Evolutionary conservation across 2,113 vertebrate species (phyloP), one percentile per base, ranked within the genome.

Genomic region (Hydrochoerus hydrochaeris): DNA sequence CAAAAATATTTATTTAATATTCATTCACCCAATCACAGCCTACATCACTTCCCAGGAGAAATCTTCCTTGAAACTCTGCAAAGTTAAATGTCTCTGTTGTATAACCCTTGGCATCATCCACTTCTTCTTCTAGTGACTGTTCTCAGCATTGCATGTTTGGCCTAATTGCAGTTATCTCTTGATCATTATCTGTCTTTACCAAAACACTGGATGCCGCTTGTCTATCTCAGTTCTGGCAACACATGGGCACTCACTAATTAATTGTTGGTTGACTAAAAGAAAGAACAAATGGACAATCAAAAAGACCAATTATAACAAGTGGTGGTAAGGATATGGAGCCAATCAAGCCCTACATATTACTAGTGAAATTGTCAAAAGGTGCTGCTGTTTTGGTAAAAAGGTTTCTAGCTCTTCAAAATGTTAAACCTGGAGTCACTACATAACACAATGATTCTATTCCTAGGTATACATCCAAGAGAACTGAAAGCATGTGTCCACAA

Each of bases 121-220:
- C 58, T 11, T 0, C 14, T 17, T 9, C 28, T 1, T 26, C 46
- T 46, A 5, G 2, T 75, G 46, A 80, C 26, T 82, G 28, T 91
- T 62, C 60, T 41, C 46, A 80, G 28, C 67, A n/a, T 24, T 14
- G 2, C 20, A 38, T 54, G 8, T 73, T 85, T 75, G 52, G 52
- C 46, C 86, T 86, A 88, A 77, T 92, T 84, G 87, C 46, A 11
- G 20, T 24, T 85, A 46, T 77, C 44, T 13, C 63, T 81, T 54
- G 9, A 73, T 60, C 60, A 65, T 0, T 57, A 6, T 12, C 17
- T 41, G 3, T 58, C 62, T 77, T 63, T 24, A 7, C 52, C 38
- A 60, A 71, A 71, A 82, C 0, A 26, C 4, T 26, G 17, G 60
- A 38, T 57, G 9, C 28, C 65, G 35, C 32, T 60, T 46, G 5